A percentile compares a stretch with the other conserved stretches of the same genome.
These are phyloP conservation scores for Nettapus auritus DNA, from an alignment of 2,113 vertebrate genomes.

Conservation along the genomic window DNA sequence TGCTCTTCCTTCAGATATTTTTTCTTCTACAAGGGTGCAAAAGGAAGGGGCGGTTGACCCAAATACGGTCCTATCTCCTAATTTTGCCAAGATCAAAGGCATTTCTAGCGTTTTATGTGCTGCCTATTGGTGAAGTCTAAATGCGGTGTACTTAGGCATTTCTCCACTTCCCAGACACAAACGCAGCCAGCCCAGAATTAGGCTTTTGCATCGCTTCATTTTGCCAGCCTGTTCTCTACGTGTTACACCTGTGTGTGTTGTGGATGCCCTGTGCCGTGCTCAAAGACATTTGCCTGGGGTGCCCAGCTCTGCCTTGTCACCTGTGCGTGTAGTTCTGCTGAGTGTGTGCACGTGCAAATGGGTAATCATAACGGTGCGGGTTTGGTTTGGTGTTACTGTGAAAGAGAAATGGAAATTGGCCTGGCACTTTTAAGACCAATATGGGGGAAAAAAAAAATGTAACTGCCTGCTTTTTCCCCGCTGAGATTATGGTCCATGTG, in stretches of 20 bases:
- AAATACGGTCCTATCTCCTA: conserved; percentile 70
- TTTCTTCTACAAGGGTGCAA: conserved; percentile 52
- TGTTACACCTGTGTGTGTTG: fast-evolving
- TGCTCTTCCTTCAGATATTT: conserved; percentile 31
- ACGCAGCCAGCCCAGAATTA: background rate
- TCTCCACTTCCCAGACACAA: conserved; percentile 14
- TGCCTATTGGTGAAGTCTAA: conserved; percentile 53
- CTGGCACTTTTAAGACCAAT: background rate
- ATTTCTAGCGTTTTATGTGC: conserved; percentile 36
- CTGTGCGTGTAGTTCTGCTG: background rate
- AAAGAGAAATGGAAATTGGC: background rate
- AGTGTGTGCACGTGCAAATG: background rate
- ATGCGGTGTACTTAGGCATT: conserved; percentile 28
- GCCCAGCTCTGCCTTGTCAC: background rate
- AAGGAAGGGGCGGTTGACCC: conserved; percentile 66
- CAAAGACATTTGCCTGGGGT: background rate
- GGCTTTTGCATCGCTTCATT: background rate
- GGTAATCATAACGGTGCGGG: background rate
- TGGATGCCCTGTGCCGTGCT: fast-evolving
- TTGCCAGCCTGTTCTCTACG: background rate
- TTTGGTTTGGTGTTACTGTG: background rate
- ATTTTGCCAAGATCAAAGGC: conserved; percentile 67
- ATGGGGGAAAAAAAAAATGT: background rate
- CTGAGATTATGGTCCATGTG: fast-evolving
- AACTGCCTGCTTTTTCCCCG: background rate